Conservation (phyloP, 2,888 invertebrate genomes). For the Callyntrura sp. region DNA sequence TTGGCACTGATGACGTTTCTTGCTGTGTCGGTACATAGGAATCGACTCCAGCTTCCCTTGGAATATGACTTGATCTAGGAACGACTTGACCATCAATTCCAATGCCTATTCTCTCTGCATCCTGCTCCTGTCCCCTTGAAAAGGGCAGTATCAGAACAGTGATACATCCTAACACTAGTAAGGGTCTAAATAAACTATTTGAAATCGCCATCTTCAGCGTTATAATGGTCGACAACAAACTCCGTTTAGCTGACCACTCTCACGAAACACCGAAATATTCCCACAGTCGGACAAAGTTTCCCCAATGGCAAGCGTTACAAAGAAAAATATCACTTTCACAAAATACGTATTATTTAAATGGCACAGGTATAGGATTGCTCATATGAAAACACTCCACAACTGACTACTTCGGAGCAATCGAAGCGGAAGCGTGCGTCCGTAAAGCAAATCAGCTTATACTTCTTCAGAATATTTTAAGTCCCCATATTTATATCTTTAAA, state of each 20-base stretch:
- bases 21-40: not conserved
- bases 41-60: not conserved
- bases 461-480: constrained; percentile 33
- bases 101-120: constrained; percentile 66
- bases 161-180: constrained; percentile 11
- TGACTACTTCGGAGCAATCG: constrained; percentile 16
- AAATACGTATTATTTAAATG: too few species aligned
- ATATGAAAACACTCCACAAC: too few species aligned
- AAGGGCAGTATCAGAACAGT: not conserved
- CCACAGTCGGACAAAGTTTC: too few species aligned
- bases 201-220: constrained; percentile 25
- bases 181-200: not conserved
- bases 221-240: too few species aligned
- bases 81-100: constrained; percentile 44
- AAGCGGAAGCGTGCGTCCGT: constrained; percentile 47
- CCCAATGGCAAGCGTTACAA: too few species aligned
- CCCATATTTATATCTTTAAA: constrained; percentile 72
- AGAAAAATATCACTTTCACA: too few species aligned
- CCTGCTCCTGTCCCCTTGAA: constrained; percentile 19
- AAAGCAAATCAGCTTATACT: constrained; percentile 56
- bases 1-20: constrained; percentile 57
- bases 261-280: not conserved
- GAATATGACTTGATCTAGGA: not conserved
- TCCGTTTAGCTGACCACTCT: not conserved
- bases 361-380: too few species aligned